Evolutionary conservation across 2,797 vertebrate genomes (phyloP).

Genomic region (Lacerta bilineata): DNA sequence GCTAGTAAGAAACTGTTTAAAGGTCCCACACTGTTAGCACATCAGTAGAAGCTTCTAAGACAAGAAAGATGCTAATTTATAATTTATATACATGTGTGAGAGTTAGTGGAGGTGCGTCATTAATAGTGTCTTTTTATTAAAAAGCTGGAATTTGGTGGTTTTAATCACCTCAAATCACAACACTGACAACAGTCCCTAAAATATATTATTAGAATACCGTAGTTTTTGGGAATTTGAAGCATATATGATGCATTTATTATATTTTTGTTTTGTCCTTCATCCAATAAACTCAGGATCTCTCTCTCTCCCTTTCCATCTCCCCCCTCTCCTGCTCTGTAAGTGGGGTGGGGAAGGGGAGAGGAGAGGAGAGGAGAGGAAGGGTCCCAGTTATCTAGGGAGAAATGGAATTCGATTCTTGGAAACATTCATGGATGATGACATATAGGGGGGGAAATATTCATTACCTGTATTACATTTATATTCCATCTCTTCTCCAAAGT

Average conservation of each 20-base stretch:
- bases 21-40: conserved; percentile 51
- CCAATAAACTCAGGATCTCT: not conserved
- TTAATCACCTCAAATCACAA: not conserved
- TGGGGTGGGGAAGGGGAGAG: not conserved
- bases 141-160: not conserved
- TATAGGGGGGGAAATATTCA: not conserved
- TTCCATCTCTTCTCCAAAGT: too few relatives aligned
- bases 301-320: not conserved
- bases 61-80: conserved; percentile 28
- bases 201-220: not conserved
- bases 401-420: not conserved
- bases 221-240: not conserved
- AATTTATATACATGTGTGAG: not conserved
- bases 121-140: not conserved
- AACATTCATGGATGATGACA: not conserved
- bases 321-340: not conserved
- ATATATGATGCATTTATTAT: not conserved
- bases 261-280: not conserved
- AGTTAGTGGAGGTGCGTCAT: not conserved
- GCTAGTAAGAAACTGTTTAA: conserved; percentile 44
- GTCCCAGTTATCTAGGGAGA: not conserved
- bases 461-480: too few relatives aligned
- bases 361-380: not conserved
- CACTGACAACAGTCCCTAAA: not conserved
- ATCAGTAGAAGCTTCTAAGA: conserved; percentile 39